Conservation (phyloP, 2,888 invertebrate genomes). For the Criorhina ranunculi region DNA sequence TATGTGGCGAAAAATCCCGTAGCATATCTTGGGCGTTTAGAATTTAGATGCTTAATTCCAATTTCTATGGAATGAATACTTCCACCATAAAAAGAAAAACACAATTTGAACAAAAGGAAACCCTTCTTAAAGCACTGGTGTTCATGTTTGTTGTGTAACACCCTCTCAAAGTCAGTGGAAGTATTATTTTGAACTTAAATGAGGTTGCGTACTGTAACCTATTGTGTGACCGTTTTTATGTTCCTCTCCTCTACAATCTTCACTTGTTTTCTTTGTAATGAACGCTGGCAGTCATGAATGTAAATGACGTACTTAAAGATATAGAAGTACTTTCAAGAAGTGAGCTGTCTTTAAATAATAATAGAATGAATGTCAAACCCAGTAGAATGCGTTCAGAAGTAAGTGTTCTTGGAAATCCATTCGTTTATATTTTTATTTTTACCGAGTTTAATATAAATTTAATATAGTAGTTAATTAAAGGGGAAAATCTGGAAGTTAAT, state of each 20-base stretch:
- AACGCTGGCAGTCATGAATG: conserved; percentile 2
- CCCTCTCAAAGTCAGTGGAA: not conserved
- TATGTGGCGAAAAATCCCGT: too few relatives aligned
- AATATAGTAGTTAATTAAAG: not conserved
- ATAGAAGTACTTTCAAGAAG: conserved; percentile 1
- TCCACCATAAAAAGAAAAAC: not conserved
- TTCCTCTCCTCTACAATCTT: conserved; percentile 3
- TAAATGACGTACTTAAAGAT: conserved; percentile 30
- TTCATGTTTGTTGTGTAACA: conserved; percentile 1
- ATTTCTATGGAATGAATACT: not conserved
- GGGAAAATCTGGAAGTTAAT: not conserved
- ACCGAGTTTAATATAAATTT: not conserved
- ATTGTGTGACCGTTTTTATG: conserved; percentile 28
- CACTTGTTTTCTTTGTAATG: conserved; percentile 2
- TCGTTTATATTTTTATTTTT: not conserved
- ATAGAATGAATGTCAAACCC: conserved; percentile 5
- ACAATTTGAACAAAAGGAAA: not conserved
- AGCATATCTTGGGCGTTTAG: too few relatives aligned
- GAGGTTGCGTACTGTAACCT: conserved; percentile 34
- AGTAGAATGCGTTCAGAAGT: not conserved
- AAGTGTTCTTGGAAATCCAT: not conserved
- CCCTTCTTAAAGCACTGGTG: conserved; percentile 8
- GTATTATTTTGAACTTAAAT: conserved; percentile 17
- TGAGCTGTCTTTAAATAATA: conserved; percentile 18
- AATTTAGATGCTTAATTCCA: too few relatives aligned